A percentile compares a stretch with the other conserved stretches of the same genome.
Evolutionary conservation across 92 coral and sea anemone species (phyloP).

Genomic region (Actinernus sp.): DNA sequence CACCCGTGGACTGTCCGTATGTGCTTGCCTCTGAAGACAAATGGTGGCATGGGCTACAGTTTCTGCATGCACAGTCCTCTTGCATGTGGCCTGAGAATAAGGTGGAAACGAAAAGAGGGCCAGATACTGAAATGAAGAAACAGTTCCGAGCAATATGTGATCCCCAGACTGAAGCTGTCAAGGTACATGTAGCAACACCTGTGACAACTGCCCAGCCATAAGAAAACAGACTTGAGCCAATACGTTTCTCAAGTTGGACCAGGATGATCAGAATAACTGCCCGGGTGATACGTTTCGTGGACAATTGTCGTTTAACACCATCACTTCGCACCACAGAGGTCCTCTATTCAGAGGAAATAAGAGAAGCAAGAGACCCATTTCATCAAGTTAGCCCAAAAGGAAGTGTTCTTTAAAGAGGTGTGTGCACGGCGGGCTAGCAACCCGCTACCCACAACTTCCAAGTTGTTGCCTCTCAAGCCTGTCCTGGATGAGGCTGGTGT

Average conservation of each 20-base stretch:
- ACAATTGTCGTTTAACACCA: slow-evolving; percentile 24
- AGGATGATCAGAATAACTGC: slow-evolving; percentile 20
- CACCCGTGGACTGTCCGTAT: slow-evolving; percentile 20
- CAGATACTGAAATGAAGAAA: slow-evolving; percentile 16
- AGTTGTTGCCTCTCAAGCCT: slow-evolving; percentile 38
- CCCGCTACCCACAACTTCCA: slow-evolving; percentile 3
- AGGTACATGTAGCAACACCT: slow-evolving; percentile 3
- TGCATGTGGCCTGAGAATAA: slow-evolving; percentile 31
- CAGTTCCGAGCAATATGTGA: slow-evolving; percentile 7
- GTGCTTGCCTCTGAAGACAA: background rate
- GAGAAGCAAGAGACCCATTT: slow-evolving; percentile 2
- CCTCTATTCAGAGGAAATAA: slow-evolving; percentile 22
- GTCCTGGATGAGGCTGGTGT: slow-evolving; percentile 34
- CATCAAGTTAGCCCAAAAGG: slow-evolving; percentile 17
- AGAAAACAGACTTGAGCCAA: slow-evolving; percentile 29
- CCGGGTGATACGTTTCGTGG: slow-evolving; percentile 14
- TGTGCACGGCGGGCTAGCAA: slow-evolving; percentile 5
- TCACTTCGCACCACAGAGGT: slow-evolving; percentile 17
- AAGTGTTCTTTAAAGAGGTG: slow-evolving; percentile 16
- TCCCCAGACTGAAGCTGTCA: no score
- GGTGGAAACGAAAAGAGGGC: slow-evolving; percentile 8
- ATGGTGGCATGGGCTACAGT: slow-evolving; percentile 36
- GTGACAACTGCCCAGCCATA: background rate
- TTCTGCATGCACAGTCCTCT: slow-evolving; percentile 1
- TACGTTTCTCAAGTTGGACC: slow-evolving; percentile 34